A percentile compares a stretch with the other conserved stretches of the same genome.
phyloP scores from a whole-genome alignment of 64 coral and sea anemone species.

The Astreopora myriophthalma region DNA sequence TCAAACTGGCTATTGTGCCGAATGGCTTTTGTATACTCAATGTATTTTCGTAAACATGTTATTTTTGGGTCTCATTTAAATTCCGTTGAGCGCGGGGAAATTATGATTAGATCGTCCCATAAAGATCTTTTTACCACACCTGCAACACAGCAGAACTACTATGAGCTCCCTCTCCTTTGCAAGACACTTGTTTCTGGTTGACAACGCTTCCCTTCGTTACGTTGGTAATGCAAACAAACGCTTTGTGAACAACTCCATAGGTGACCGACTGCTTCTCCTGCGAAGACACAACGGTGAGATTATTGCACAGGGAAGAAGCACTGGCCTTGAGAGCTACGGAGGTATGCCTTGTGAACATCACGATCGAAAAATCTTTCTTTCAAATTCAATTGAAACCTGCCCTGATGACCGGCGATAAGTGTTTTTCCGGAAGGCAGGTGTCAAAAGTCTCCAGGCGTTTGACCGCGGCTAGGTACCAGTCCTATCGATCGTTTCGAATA shows the following conservation, averaged over 20 bases:
- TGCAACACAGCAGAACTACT: constrained; percentile 87
- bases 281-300: constrained; percentile 72
- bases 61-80: too few relatives aligned
- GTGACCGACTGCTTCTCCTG: constrained; percentile 74
- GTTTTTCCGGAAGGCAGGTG: not conserved
- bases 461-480: not conserved
- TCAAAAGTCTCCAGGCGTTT: not conserved
- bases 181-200: constrained; percentile 76
- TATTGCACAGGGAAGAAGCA: constrained; percentile 83
- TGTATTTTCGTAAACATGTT: too few relatives aligned
- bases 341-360: constrained; percentile 70
- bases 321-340: constrained; percentile 82
- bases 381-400: not conserved
- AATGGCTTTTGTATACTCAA: too few relatives aligned
- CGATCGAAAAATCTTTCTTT: not conserved
- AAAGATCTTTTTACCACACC: not conserved
- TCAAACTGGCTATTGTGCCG: not conserved
- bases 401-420: not conserved
- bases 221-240: constrained; percentile 94
- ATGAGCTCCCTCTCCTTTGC: constrained; percentile 93
- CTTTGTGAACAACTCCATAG: constrained; percentile 89
- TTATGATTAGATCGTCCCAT: not conserved
- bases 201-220: constrained; percentile 81
- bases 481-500: not conserved
- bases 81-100: not conserved